Base-by-base conservation (phyloP, 1,140 invertebrate species). In the Ceratina calcarata region DNA sequence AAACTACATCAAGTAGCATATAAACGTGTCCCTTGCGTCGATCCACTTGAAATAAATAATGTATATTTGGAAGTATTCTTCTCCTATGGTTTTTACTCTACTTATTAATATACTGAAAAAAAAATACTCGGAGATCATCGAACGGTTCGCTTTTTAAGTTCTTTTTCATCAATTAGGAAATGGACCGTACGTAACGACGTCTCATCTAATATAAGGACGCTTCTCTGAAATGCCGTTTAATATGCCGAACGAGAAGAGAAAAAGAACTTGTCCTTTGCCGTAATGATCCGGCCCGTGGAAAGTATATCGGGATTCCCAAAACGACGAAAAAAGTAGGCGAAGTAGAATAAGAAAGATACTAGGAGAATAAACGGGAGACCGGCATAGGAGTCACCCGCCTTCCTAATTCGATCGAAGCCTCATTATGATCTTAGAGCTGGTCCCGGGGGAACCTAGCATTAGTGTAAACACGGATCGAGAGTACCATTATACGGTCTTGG, bases 391-490 rank as follows among this genome's bases (percentile, higher is more conserved):
- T 83, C 85, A 81, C 66, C 85, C 86, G 80, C 74, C 82, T 80
- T 80, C 86, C 89, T 89, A 90, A 91, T 90, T 89, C 87, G 89
- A 91, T 90, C 89, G 84, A 82, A 86, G 84, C 32, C 87, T 91
- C 88, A 91, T 91, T 91, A 91, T 91, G 88, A 89, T 89, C 89
- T 88, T 88, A 88, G 87, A 89, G 80, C 80, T 77, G 82, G 62
- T 73, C 84, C 79, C 68, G 66, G 53, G 72, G 64, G 87, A 91
- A 91, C 91, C 91, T 91, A 87, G 85, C 85, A 91, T 91, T 91
- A 91, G 87, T 89, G 86, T 91, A 91, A 91, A 91, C 87, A 90
- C 84, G 87, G 89, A 90, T 89, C 83, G 86, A 86, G 86, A 90
- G 90, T 89, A 88, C 84, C 86, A 90, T 90, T 91, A 91, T 87